Percentiles rank a stretch among this genome's conserved stretches.
Conservation (phyloP, 1,140 invertebrate genomes). For the Cryptotermes secundus region DNA sequence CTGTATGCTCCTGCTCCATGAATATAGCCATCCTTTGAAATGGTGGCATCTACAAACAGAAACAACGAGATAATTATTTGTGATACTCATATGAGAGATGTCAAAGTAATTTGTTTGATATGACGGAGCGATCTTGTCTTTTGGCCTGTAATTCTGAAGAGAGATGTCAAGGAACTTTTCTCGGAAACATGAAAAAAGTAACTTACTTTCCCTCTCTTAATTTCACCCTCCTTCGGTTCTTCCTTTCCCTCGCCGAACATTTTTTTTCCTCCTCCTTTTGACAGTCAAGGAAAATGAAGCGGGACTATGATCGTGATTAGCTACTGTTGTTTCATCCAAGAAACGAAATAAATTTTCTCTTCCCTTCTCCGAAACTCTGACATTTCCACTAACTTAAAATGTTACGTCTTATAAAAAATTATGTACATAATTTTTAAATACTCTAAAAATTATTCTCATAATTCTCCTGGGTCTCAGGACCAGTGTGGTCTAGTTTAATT, state of each 20-base stretch:
- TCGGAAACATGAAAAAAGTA: background rate
- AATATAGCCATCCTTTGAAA: too few species aligned
- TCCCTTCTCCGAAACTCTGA: background rate
- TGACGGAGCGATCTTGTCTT: background rate
- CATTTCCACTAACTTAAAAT: background rate
- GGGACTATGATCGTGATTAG: background rate
- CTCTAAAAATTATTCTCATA: too few species aligned
- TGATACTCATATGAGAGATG: too few species aligned
- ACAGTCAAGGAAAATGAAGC: slow-evolving; percentile 2
- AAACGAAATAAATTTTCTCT: background rate
- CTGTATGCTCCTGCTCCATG: too few species aligned
- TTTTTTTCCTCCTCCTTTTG: background rate
- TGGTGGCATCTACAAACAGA: too few species aligned
- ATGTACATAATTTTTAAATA: background rate
- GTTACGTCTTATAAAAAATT: background rate
- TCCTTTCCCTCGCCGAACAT: background rate
- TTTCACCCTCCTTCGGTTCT: background rate
- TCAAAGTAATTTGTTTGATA: too few species aligned
- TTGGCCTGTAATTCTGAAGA: background rate
- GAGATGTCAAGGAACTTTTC: background rate
- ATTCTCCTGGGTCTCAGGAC: too few species aligned
- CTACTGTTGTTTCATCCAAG: slow-evolving; percentile 19
- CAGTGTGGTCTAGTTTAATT: too few species aligned
- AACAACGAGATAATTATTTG: too few species aligned
- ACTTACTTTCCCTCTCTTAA: background rate